phyloP scores from a whole-genome alignment of 2,797 vertebrate species.

The Sitta carolinensis region DNA sequence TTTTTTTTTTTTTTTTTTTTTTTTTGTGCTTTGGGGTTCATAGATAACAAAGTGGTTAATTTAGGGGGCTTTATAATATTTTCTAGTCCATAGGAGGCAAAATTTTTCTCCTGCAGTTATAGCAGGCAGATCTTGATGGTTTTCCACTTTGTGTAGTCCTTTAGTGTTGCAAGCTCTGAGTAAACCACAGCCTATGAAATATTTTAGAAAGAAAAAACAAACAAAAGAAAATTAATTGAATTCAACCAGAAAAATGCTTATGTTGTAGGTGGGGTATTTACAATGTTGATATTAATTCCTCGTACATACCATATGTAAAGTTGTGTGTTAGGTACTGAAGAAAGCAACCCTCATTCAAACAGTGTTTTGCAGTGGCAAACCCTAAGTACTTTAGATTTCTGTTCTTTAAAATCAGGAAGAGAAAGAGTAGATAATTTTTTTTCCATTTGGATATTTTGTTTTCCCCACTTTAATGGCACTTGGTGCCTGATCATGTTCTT shows the following conservation, averaged over 20 bases:
- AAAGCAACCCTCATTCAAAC: background rate
- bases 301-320: background rate
- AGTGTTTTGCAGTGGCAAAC: background rate
- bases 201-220: background rate
- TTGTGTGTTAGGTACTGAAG: background rate
- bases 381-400: fast-evolving
- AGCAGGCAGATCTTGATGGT: background rate
- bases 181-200: background rate
- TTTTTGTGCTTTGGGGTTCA: background rate
- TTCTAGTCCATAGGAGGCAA: background rate
- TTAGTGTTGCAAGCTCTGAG: background rate
- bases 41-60: background rate
- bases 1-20: background rate
- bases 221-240: background rate
- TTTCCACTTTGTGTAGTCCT: background rate
- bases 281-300: background rate
- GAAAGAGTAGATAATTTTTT: background rate
- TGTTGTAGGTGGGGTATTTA: background rate
- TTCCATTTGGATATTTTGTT: background rate
- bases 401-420: background rate
- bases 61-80: background rate
- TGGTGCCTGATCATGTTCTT: background rate
- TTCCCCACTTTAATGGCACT: background rate
- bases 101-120: background rate
- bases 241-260: background rate